Conservation (phyloP, 2,113 vertebrate genomes). For the Siniperca chuatsi region DNA sequence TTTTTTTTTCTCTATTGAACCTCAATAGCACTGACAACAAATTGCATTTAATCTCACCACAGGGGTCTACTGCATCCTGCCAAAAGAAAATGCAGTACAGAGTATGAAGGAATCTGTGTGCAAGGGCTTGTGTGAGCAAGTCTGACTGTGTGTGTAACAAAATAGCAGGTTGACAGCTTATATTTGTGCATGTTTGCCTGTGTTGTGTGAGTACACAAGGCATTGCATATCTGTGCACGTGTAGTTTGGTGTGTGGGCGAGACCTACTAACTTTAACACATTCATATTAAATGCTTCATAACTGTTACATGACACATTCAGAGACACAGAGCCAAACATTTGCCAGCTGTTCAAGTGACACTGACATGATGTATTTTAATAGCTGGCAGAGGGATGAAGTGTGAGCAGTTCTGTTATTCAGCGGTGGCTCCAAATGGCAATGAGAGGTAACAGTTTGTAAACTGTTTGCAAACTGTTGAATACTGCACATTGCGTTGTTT, state of each 20-base stretch:
- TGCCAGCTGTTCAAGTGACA: conserved; percentile 23
- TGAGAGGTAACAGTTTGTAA: conserved; percentile 11
- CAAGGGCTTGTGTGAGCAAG: conserved; percentile 10
- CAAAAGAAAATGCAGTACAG: conserved; percentile 34
- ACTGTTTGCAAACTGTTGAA: conserved; percentile 23
- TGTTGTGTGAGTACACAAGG: not conserved
- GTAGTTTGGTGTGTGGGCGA: not conserved
- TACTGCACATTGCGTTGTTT: conserved; percentile 20
- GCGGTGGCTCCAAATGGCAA: not conserved
- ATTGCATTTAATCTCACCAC: conserved; percentile 69
- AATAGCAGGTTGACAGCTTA: conserved; percentile 18
- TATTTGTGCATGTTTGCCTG: not conserved
- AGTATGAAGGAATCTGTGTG: conserved; percentile 22
- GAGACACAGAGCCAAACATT: conserved; percentile 27
- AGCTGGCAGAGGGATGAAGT: conserved; percentile 1
- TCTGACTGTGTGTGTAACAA: conserved; percentile 6
- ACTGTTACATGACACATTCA: not conserved
- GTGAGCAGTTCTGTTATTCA: conserved; percentile 3
- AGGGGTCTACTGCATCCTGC: conserved; percentile 53
- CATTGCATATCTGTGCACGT: not conserved
- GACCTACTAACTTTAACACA: conserved; percentile 9
- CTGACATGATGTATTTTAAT: conserved; percentile 35
- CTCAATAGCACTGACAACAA: conserved; percentile 51
- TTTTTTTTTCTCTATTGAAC: conserved; percentile 18
- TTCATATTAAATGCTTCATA: not conserved